Percentiles rank a stretch among this genome's conserved stretches.
These are phyloP conservation scores for Vireo griseus DNA, from an alignment of 2,797 vertebrate genomes.

Conservation along the genomic window DNA sequence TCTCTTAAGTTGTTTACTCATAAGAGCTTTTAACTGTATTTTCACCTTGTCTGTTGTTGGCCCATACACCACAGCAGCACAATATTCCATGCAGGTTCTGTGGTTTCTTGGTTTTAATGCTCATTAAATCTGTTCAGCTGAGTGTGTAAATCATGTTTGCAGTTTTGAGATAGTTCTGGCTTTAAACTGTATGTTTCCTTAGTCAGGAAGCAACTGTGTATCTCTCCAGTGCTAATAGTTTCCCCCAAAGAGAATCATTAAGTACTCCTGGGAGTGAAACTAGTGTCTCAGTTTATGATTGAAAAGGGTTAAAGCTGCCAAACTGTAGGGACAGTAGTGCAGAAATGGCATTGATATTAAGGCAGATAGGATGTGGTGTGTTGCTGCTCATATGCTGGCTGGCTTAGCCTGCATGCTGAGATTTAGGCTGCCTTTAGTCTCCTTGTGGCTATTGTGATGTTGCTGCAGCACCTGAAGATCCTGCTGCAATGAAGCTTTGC, in stretches of 20 bases:
- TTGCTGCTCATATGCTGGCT: neutral
- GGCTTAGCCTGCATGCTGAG: neutral
- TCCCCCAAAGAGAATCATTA: accelerated
- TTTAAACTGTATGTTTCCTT: neutral
- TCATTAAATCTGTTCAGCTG: neutral
- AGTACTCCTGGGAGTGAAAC: neutral
- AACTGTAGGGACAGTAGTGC: neutral
- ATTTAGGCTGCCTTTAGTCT: neutral
- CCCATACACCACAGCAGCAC: accelerated
- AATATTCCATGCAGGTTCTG: neutral
- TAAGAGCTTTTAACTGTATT: neutral
- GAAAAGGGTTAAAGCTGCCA: neutral
- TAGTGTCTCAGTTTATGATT: neutral
- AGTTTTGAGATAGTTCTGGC: neutral
- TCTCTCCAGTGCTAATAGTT: neutral
- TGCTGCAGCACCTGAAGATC: neutral
- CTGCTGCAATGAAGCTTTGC: neutral
- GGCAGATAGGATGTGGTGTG: neutral
- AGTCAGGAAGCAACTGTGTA: neutral
- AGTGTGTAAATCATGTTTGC: neutral
- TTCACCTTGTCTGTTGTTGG: neutral
- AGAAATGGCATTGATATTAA: neutral
- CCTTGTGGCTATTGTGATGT: neutral
- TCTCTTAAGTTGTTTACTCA: neutral
- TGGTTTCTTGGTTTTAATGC: neutral